phyloP scores from a whole-genome alignment of 2,113 vertebrate species.

The Cichladusa arquata region DNA sequence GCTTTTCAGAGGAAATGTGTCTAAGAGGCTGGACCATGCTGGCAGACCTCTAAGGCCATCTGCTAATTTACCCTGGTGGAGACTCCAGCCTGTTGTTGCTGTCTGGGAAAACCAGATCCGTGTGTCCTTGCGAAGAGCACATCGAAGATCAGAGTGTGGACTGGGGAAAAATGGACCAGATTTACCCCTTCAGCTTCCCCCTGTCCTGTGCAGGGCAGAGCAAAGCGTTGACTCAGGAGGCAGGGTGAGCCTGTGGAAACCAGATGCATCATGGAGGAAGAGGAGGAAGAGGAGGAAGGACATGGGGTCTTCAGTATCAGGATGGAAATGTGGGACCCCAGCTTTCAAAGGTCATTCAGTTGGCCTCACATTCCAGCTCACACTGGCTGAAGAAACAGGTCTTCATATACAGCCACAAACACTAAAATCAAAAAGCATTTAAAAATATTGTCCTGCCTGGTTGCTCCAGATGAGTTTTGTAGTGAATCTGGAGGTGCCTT shows the following conservation, averaged over 20 bases:
- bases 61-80: background rate
- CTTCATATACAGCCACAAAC: background rate
- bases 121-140: background rate
- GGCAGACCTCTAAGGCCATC: background rate
- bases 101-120: background rate
- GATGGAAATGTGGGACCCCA: background rate
- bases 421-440: background rate
- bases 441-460: background rate
- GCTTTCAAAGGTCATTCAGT: background rate
- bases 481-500: background rate
- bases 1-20: background rate
- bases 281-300: background rate
- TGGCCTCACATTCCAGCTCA: background rate
- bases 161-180: background rate
- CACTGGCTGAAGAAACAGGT: background rate
- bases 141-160: background rate
- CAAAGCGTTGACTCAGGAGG: accelerated
- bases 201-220: background rate
- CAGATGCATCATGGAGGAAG: background rate
- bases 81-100: background rate
- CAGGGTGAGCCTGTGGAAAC: background rate
- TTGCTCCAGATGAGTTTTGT: background rate
- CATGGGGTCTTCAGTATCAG: background rate
- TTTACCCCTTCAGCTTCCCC: background rate
- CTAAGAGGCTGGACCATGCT: background rate